A percentile compares a stretch with the other conserved stretches of the same genome.
Conservation (phyloP, 1,140 invertebrate genomes). For the Ridgeia piscesae region DNA sequence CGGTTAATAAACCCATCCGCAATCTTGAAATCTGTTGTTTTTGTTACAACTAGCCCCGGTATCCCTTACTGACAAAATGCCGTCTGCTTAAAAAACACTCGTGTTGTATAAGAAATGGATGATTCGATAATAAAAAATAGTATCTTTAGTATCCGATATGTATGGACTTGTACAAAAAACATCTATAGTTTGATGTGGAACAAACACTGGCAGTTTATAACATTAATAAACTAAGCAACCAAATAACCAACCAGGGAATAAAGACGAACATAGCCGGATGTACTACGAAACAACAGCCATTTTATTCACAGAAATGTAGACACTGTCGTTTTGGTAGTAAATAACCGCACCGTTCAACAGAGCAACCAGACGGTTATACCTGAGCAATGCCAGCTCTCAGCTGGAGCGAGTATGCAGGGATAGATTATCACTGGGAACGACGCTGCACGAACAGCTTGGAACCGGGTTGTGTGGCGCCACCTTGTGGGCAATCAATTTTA, state of each 20-base stretch:
- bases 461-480: background rate
- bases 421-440: background rate
- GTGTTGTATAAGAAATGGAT: no score
- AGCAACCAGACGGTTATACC: background rate
- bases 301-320: background rate
- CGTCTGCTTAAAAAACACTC: no score
- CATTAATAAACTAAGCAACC: background rate
- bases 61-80: no score
- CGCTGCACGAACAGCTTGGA: background rate
- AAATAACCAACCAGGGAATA: background rate
- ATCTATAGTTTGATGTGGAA: background rate
- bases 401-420: background rate
- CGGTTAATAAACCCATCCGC: no score
- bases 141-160: background rate
- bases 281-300: background rate
- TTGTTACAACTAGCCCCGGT: no score
- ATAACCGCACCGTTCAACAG: background rate
- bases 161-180: background rate
- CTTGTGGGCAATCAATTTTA: background rate
- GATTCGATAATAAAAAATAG: background rate
- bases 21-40: no score
- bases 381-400: background rate
- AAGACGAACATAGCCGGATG: background rate
- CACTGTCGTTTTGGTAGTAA: background rate
- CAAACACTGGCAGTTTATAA: background rate